Evolutionary conservation across 2,888 invertebrate genomes (phyloP).

Genomic region (Meandrusa payeni): DNA sequence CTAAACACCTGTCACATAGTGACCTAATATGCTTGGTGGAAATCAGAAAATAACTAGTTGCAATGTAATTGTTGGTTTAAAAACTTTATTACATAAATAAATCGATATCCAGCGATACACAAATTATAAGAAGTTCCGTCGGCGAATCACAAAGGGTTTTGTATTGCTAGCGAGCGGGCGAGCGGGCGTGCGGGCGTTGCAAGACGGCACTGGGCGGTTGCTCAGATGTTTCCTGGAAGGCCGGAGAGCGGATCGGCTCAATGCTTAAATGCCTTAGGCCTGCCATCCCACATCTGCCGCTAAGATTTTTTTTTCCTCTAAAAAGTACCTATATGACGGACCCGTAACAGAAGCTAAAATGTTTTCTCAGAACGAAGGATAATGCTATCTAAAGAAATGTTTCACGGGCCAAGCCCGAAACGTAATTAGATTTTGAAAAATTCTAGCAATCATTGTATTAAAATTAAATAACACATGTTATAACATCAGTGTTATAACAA

Average conservation of each 20-base stretch:
- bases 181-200: constrained; percentile 26
- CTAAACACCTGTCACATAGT: too few relatives aligned
- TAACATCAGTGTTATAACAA: too few relatives aligned
- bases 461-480: too few relatives aligned
- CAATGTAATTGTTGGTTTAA: too few relatives aligned
- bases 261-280: constrained; percentile 49
- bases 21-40: too few relatives aligned
- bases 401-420: too few relatives aligned
- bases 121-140: constrained; percentile 59
- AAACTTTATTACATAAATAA: constrained; percentile 13
- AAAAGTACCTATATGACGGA: constrained; percentile 25
- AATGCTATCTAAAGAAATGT: constrained; percentile 1
- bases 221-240: constrained; percentile 72
- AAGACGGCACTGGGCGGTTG: constrained; percentile 41
- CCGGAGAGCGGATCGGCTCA: constrained; percentile 56
- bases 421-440: too few relatives aligned
- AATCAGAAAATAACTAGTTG: too few relatives aligned
- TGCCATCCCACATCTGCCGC: constrained; percentile 67
- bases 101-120: constrained; percentile 34
- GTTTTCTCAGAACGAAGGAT: constrained; percentile 27
- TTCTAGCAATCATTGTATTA: too few relatives aligned
- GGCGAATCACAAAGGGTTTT: constrained; percentile 66
- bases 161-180: constrained; percentile 40
- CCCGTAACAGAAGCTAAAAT: constrained; percentile 17
- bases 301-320: constrained; percentile 44